These are phyloP conservation scores for Caenorhabditis angaria DNA, from an alignment of 2,888 invertebrate genomes.

Conservation along the genomic window DNA sequence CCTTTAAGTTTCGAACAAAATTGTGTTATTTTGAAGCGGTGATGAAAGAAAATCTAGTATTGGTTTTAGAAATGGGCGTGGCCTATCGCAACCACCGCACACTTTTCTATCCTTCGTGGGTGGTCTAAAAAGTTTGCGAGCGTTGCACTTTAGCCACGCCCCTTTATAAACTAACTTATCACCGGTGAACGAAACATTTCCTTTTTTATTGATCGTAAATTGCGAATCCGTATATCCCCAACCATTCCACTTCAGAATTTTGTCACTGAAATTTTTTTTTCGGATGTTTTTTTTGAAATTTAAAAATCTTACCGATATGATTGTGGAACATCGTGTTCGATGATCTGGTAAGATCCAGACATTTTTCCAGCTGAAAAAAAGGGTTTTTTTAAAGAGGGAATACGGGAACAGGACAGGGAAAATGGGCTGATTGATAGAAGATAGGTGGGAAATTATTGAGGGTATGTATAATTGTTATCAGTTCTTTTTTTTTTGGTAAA, in stretches of 20 bases:
- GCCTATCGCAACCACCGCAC: no score
- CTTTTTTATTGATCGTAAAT: slow-evolving; percentile 79
- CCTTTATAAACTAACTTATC: slow-evolving; percentile 78
- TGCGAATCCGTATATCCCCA: slow-evolving; percentile 98
- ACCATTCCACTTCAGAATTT: slow-evolving; percentile 91
- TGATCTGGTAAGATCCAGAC: slow-evolving; percentile 26
- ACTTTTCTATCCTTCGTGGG: no score
- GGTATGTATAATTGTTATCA: slow-evolving; percentile 13
- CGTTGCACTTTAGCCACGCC: no score
- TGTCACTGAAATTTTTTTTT: slow-evolving; percentile 56
- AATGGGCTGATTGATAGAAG: background rate
- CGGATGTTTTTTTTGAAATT: background rate
- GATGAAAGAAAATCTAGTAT: no score
- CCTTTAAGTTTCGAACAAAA: no score
- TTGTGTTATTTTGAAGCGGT: no score
- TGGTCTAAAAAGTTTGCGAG: no score
- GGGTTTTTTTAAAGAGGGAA: background rate
- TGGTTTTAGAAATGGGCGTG: no score
- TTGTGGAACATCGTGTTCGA: slow-evolving; percentile 44
- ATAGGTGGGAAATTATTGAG: slow-evolving; percentile 1
- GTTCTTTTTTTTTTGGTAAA: slow-evolving; percentile 17
- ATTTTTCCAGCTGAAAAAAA: slow-evolving; percentile 10
- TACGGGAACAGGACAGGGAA: background rate
- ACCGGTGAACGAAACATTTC: slow-evolving; percentile 84
- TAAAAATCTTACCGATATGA: slow-evolving; percentile 36